Evolutionary conservation across 2,113 vertebrate genomes (phyloP), one percentile per base, ranked within the genome.

Genomic region (Forbesichthys papilliferus): DNA sequence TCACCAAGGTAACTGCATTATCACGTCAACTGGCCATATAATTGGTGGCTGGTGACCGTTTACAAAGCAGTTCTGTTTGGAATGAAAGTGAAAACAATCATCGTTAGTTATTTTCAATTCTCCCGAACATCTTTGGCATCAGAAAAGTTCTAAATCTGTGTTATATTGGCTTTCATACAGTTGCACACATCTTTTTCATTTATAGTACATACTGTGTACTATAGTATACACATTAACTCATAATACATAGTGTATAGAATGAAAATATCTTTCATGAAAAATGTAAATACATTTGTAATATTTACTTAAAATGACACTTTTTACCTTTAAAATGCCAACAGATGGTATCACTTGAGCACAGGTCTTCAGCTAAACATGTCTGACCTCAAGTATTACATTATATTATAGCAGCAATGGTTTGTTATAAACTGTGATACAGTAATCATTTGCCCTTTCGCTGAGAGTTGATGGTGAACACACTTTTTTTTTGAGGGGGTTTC

Each of bases 1-100:
- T 47, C 94, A 95, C 84, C 93, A 95, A 92, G 98, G 97, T 98
- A 88, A 77, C 85, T 48, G 57, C 7, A 5, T 42, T 42, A 8
- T 42, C 7, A 6, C 4, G 36, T 42, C 7, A 42, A 42, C 7
- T 42, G 7, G 36, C 27, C 27, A 27, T 27, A 27, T 27, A 2
- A 3, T 27, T 27, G 27, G 27, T 27, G 27, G 27, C 36, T 42
- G 36, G 5, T 42, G 36, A 42, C 7, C 36, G 1, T 42, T 42
- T 42, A 6, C 7, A 42, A 42, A 42, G 36, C 36, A 42, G 36
- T 42, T 6, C 5, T 6, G 4, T n/a, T 53, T 16, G 13, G 49
- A 52, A 52, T 53, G 13, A 16, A 6, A 53, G 14, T 53, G 13
- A 6, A 1, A n/a, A 14, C 52, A 3, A n/a, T 27, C 27, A 27